Base-by-base conservation (phyloP, 30 jellyfish, hydroid and myxozoan species). In the Hydra vulgaris region DNA sequence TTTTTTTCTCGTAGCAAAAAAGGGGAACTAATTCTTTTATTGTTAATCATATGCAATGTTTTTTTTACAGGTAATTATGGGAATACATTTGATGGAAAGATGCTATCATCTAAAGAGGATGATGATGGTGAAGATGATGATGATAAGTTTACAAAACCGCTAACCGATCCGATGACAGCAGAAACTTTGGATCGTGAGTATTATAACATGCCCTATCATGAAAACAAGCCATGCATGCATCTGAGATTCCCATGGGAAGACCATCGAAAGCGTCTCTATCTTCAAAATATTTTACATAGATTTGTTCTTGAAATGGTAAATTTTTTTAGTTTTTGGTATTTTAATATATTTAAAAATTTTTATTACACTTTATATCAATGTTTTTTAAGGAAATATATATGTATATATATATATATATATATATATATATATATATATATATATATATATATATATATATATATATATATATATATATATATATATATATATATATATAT, bases 241-340 rank as follows among this genome's bases (percentile, higher is more conserved):
- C 53, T 83, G 7, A 25, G 76, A 23, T 83, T 74, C 88, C 90
- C 90, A 8, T 83, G 85, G 81, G 90, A 83, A 52, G 90, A 83
- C 71, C 87, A 74, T 0, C 80, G 90, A 0, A 72, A 71, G 20
- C 80, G 90, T 3, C 70, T 25, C 15, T 83, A 73, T 70, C 71
- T 80, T 19, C 83, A n/a, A 66, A 80, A 80, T 70, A 80, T 80
- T 70, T 66, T 80, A 15, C 84, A 80, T 21, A 68, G 27, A 25
- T 80, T 66, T 66, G 40, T 26, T n/a, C 53, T 23, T 8, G 66
- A 66, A 23, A 18, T 80, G 72, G 87, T 80, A 80, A 68, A 84
- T 80, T 1, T n/a, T 56, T 16, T 56, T n/a, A 56, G 17, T 68
- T 68, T 68, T 20, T 68, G 15, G n/a, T n/a, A n/a, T n/a, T n/a